phyloP scores from a whole-genome alignment of 2,113 vertebrate genomes.

The Rattus rattus region DNA sequence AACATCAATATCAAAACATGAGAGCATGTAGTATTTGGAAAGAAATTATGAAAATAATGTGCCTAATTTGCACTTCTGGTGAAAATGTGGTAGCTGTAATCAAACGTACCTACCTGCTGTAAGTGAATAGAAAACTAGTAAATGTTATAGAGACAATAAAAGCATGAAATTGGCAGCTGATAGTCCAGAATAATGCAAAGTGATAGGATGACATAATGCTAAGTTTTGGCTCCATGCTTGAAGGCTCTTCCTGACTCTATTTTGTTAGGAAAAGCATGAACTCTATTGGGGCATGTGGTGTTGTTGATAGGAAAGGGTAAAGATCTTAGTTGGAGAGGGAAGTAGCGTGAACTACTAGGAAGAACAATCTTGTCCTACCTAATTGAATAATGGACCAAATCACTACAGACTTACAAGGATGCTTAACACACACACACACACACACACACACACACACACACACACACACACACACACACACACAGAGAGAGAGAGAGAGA shows the following conservation, averaged over 20 bases:
- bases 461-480: neutral
- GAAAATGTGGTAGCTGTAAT: neutral
- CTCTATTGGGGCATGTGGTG: neutral
- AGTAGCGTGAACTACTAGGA: neutral
- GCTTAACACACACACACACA: neutral
- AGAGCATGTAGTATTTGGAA: neutral
- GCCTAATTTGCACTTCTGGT: neutral
- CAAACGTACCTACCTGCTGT: neutral
- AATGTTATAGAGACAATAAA: neutral
- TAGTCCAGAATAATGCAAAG: neutral
- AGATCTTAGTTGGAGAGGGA: neutral
- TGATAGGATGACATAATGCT: neutral
- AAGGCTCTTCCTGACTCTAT: neutral
- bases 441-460: neutral
- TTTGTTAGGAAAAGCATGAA: neutral
- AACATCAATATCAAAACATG: neutral
- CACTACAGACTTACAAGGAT: neutral
- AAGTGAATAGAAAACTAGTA: neutral
- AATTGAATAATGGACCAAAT: neutral
- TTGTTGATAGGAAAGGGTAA: neutral
- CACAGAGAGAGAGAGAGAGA: neutral
- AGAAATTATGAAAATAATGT: conserved; percentile 12
- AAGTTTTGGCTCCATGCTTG: neutral
- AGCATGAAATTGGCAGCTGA: neutral
- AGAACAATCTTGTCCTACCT: neutral